phyloP scores from a whole-genome alignment of 2,113 vertebrate genomes.

The Jacana jacana region DNA sequence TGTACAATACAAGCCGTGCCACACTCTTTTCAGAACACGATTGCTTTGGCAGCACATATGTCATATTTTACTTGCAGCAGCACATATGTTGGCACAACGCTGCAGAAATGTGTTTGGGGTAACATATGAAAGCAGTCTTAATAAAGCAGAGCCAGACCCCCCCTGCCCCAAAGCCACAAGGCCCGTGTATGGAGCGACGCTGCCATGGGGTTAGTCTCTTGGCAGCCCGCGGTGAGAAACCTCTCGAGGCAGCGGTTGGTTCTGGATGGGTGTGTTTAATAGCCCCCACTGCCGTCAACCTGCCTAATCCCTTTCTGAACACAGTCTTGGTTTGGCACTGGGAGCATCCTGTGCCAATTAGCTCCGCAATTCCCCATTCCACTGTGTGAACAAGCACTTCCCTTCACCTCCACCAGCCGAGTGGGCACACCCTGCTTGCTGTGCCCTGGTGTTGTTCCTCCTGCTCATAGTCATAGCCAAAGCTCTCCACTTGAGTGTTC shows the following conservation, averaged over 20 bases:
- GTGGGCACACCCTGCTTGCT: neutral
- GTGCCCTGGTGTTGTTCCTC: neutral
- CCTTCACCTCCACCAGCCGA: neutral
- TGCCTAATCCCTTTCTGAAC: neutral
- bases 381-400: neutral
- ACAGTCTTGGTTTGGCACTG: neutral
- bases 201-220: neutral
- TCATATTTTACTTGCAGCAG: neutral
- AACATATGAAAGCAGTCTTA: neutral
- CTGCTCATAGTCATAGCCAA: neutral
- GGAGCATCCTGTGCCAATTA: neutral
- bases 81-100: neutral
- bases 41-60: neutral
- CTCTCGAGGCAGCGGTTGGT: neutral
- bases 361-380: neutral
- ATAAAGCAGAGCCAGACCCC: neutral
- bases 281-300: neutral
- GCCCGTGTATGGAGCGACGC: neutral
- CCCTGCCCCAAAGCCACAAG: neutral
- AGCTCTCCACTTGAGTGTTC: neutral
- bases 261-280: neutral
- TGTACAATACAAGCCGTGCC: neutral
- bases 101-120: neutral
- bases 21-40: accelerated
- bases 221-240: neutral